Evolutionary conservation across 2,888 invertebrate species (phyloP), one percentile per base, ranked within the genome.

Genomic region (Eumacrocentrus americanus): DNA sequence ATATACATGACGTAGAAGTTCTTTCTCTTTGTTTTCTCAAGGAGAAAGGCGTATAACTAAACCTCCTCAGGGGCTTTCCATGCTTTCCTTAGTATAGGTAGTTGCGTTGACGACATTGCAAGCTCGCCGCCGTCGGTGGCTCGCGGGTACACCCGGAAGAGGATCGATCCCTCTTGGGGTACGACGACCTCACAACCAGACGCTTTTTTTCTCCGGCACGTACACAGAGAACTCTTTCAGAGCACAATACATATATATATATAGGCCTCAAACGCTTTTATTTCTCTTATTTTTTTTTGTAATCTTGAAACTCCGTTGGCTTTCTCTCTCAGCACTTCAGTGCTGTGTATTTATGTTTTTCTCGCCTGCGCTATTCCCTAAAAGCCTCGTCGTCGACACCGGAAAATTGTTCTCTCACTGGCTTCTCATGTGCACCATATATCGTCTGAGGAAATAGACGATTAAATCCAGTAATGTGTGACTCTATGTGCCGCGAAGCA

Each of bases 121-220:
- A 47, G 44, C 38, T 47, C 37, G 58, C 56, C 53, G 60, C 63
- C 60, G 66, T 20, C 51, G 51, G 35, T 14, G 47, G 48, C 55
- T 29, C 38, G 29, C 25, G 29, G 63, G 61, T 53, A 51, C 53
- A 62, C 67, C 65, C 60, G 58, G 66, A 65, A 68, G 64, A 69
- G 57, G 70, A 76, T 76, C 75, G 75, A 77, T 76, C 67, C 29
- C 70, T 63, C 56, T 58, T 64, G 50, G 65, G 62, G 76, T 75
- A 68, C 76, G 73, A 69, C 67, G 76, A 76, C 76, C 76, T 67
- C 70, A 65, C 62, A 67, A 68, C 69, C 62, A 68, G 70, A 68
- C 68, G 66, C 66, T 66, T 67, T 62, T 62, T 67, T 63, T 60
- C 60, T 37, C 35, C 53, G 40, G 18, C 59, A 25, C 57, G 18